Conservation (phyloP, 2,113 vertebrate genomes). For the Piaya cayana region DNA sequence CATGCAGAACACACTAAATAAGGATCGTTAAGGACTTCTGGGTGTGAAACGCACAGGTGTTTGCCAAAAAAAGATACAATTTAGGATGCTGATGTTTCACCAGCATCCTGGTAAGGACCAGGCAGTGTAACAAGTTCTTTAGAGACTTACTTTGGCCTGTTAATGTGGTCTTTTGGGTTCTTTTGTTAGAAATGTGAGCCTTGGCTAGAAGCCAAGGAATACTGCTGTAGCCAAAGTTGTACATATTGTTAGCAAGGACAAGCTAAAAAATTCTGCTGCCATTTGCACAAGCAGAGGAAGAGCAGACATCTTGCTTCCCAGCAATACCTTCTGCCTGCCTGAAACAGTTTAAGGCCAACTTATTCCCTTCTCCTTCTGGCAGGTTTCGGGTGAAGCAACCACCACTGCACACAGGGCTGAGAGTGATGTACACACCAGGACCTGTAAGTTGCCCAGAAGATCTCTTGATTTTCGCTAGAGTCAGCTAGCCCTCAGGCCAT, state of each 20-base stretch:
- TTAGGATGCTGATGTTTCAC: background rate
- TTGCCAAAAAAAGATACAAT: background rate
- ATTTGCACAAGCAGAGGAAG: background rate
- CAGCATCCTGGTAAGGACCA: background rate
- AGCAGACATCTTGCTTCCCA: background rate
- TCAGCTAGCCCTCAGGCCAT: background rate
- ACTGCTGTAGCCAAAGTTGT: background rate
- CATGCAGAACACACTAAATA: background rate
- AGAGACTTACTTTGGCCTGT: background rate
- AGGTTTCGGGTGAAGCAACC: slow-evolving; percentile 91
- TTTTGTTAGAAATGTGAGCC: background rate
- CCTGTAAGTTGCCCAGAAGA: slow-evolving; percentile 78
- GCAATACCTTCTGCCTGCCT: background rate
- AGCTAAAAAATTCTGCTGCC: background rate
- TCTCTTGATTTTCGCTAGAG: background rate
- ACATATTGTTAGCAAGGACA: background rate
- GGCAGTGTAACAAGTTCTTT: background rate
- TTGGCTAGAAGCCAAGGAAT: background rate
- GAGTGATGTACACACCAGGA: slow-evolving; percentile 81
- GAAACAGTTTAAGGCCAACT: background rate
- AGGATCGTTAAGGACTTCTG: background rate
- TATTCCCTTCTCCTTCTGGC: background rate
- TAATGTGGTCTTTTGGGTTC: background rate
- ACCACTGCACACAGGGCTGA: slow-evolving; percentile 80
- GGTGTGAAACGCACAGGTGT: background rate